These are phyloP conservation scores for Naso thynnoides DNA, from an alignment of 2,797 vertebrate genomes.

Conservation along the genomic window DNA sequence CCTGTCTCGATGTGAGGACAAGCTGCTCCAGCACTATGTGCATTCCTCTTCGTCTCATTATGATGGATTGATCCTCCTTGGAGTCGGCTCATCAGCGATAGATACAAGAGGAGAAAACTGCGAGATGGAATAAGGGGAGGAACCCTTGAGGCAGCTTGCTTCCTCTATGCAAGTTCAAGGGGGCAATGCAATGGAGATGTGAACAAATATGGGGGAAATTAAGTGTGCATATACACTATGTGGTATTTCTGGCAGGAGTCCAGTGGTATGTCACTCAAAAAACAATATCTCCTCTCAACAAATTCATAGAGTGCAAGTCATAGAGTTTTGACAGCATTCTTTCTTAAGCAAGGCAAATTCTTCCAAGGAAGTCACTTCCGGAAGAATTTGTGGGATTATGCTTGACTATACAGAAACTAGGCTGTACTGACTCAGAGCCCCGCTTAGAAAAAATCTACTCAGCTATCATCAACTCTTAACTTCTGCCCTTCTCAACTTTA, in stretches of 20 bases:
- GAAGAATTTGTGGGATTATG: constrained; percentile 7
- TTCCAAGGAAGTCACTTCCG: constrained; percentile 19
- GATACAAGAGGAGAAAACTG: constrained; percentile 3
- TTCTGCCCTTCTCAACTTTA: constrained; percentile 6
- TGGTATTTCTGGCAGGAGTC: constrained; percentile 21
- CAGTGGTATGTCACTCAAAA: constrained; percentile 23
- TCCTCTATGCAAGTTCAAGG: constrained; percentile 5
- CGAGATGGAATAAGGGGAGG: constrained; percentile 4
- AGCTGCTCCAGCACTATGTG: constrained; percentile 57
- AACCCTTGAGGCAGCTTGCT: neutral
- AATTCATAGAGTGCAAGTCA: neutral
- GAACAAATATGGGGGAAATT: constrained; percentile 11
- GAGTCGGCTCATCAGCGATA: constrained; percentile 23
- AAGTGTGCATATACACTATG: neutral
- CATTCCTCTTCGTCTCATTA: constrained; percentile 69
- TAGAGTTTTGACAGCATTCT: constrained; percentile 21
- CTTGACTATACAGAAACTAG: neutral
- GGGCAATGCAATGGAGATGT: constrained; percentile 4
- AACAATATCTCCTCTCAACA: constrained; percentile 19
- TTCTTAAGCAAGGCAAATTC: constrained; percentile 26
- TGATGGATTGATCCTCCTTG: constrained; percentile 63
- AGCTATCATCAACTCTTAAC: neutral
- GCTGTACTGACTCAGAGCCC: neutral
- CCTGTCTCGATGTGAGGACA: constrained; percentile 76
- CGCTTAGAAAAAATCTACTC: neutral